Base-by-base conservation (phyloP, 2,888 invertebrate genomes). In the Rhamnusium bicolor region DNA sequence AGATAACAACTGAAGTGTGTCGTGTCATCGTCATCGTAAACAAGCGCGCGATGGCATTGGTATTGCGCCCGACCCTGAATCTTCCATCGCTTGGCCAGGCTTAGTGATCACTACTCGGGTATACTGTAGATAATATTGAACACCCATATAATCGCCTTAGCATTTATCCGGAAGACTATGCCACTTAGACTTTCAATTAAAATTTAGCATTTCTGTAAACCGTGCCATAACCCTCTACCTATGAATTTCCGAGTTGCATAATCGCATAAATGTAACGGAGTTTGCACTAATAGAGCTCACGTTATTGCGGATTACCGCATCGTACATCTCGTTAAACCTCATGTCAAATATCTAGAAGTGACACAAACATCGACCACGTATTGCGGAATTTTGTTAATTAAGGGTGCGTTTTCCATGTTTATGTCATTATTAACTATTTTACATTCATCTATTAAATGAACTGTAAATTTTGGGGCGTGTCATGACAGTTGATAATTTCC, bases 221-320 rank as follows among this genome's bases (percentile, higher is more conserved):
- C 7, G 18, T 8, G 2, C 29, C 58, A 21, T 8, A 21, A 61
- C 40, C 24, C 46, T 32, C 58, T 10, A 32, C 32, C 46, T 18
- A 12, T 21, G 61, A 21, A 40, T 21, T 14, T 29, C 19, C 18
- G 2, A 46, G 12, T 12, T 21, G 47, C 16, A 12, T n/a, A 6
- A 19, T 46, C 12, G 24, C 47, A 14, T 46, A 40, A 4, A 24
- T 14, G 47, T 24, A 29, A 29, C 21, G 61, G 61, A 19, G 18
- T 61, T 24, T 19, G 29, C 46, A 19, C 40, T 61, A 61, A 61
- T 61, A 47, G 61, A 21, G 47, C 46, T 47, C 46, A 47, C 58
- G 61, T 47, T 61, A 61, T 61, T 61, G 61, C 61, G 61, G 61
- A 61, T 61, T 61, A 61, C 61, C 61, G 47, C 61, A 61, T 47